These are phyloP conservation scores for Oscheius sp. DNA, from an alignment of 2,888 invertebrate species.

Conservation along the genomic window DNA sequence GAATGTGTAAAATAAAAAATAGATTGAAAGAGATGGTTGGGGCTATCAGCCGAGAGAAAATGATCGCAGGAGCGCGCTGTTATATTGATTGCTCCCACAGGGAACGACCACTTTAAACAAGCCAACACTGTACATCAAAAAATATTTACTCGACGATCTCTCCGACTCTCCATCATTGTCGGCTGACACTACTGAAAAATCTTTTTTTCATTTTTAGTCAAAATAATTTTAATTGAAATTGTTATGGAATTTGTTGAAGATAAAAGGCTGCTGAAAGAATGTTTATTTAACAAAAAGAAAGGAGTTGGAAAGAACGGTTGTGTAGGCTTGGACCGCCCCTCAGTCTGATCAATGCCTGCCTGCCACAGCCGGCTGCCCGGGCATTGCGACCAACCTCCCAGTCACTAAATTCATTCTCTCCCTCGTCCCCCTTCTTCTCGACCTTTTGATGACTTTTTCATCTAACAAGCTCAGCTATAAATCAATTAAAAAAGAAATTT, in stretches of 20 bases:
- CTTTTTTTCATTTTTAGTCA: too few relatives aligned
- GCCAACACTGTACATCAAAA: neutral
- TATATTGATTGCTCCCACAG: slow-evolving; percentile 20
- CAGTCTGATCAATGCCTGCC: slow-evolving; percentile 25
- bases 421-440: neutral
- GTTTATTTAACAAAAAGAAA: neutral
- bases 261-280: neutral
- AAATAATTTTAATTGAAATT: neutral
- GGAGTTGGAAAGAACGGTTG: slow-evolving; percentile 13
- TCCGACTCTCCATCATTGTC: too few relatives aligned
- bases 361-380: slow-evolving; percentile 20
- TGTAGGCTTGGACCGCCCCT: slow-evolving; percentile 11
- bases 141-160: too few relatives aligned
- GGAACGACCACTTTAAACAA: slow-evolving; percentile 25
- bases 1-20: too few relatives aligned
- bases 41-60: slow-evolving; percentile 25
- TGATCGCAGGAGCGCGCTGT: slow-evolving; percentile 20
- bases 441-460: neutral
- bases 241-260: neutral
- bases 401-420: neutral
- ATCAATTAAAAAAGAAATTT: too few relatives aligned
- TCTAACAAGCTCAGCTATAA: neutral
- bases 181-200: too few relatives aligned
- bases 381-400: slow-evolving; percentile 11
- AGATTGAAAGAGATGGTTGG: neutral